phyloP scores from a whole-genome alignment of 2,797 vertebrate genomes.

The Eulemur rubriventer region DNA sequence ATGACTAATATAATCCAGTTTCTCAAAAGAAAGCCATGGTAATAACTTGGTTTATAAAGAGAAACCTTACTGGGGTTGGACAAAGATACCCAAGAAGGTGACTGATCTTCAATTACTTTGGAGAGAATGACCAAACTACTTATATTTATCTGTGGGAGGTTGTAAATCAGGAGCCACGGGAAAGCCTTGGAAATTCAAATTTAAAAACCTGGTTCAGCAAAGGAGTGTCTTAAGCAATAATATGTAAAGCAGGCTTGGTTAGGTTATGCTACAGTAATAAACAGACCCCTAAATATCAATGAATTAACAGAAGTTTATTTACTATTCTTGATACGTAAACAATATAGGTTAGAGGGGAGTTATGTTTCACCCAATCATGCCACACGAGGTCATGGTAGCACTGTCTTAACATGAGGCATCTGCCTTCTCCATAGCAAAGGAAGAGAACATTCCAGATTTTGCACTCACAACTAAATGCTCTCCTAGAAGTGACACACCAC shows the following conservation, averaged over 20 bases:
- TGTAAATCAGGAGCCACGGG: background rate
- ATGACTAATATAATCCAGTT: slow-evolving; percentile 21
- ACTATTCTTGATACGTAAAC: background rate
- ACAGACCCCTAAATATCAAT: background rate
- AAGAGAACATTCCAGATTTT: background rate
- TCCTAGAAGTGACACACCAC: background rate
- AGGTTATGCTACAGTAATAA: background rate
- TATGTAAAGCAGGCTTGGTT: background rate
- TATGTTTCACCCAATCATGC: background rate
- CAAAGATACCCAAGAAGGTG: background rate
- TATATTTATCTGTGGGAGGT: background rate
- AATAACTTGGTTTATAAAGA: background rate
- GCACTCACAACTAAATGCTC: background rate
- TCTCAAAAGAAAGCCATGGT: background rate
- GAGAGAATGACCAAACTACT: background rate
- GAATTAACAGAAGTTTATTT: background rate
- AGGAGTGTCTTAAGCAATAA: background rate
- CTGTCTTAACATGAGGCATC: background rate
- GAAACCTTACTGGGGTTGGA: background rate
- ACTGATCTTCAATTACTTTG: background rate
- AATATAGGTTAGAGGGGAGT: background rate
- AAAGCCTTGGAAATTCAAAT: background rate
- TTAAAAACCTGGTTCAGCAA: background rate
- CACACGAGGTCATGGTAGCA: accelerated
- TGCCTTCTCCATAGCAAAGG: background rate